Evolutionary conservation across 53 echinoderm and acorn worm genomes (phyloP), one percentile per base, ranked within the genome.

Genomic region (Mesocentrotus franciscanus): DNA sequence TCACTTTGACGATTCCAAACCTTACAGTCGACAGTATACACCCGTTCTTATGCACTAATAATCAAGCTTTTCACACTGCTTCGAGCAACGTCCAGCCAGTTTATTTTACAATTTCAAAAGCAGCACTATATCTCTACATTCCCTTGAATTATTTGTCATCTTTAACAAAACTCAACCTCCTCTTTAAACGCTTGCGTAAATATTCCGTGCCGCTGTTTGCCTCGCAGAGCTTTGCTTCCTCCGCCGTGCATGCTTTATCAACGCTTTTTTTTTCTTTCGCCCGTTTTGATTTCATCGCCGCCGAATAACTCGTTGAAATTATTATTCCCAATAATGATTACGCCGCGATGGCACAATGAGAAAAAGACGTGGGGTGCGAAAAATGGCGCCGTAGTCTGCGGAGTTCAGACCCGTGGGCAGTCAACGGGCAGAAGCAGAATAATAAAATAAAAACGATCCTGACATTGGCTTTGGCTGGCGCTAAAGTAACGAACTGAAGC

Each of bases 141-240:
- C 49, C 49, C 49, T 49, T 49, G 3, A 49, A 49, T 49, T 49
- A 49, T 64, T 13, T 18, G 15, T 64, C 17, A 64, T 64, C 20
- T 64, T 64, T 20, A 64, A 5, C 17, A 18, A 1, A 16, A 64
- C 20, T 15, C 64, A 15, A 64, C 64, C 64, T 64, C 7, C 64
- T 15, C 64, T 64, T 87, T 87, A 93, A 93, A 93, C 26, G 49
- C 59, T 76, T 93, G 76, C 76, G 93, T 93, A 72, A 93, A 93
- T 93, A 93, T 74, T 42, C 24, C 93, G 93, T 60, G 93, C 76
- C 74, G 56, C 76, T n/a, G 39, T 66, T 30, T 64, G 66, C 32
- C 62, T 92, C 92, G 68, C 18, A 30, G 92, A 90, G 90, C 90
- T 90, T 90, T 90, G 39, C 68, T 92, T 35, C 36, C 66, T 68